Percentiles rank a stretch among this genome's conserved stretches.
Evolutionary conservation across 2,113 vertebrate genomes (phyloP).

Genomic region (Okapia johnstoni): DNA sequence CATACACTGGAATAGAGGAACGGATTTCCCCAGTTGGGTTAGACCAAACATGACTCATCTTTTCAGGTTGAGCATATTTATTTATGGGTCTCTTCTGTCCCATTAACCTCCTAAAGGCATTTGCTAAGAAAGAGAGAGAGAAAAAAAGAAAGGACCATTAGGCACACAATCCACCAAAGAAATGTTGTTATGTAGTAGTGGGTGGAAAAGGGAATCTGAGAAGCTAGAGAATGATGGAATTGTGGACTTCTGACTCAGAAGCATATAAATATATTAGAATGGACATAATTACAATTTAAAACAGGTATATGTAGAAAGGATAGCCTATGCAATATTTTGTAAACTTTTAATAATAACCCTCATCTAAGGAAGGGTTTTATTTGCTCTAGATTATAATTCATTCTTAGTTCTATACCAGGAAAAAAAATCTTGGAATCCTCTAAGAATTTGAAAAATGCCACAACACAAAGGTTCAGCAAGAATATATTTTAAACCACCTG

Average conservation of each 20-base stretch:
- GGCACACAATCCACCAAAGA: background rate
- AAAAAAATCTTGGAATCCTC: background rate
- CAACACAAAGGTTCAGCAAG: background rate
- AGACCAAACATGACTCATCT: background rate
- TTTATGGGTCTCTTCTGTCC: background rate
- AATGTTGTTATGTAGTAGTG: background rate
- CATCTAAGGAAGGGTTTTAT: background rate
- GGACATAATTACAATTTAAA: background rate
- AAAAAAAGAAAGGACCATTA: background rate
- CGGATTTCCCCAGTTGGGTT: background rate
- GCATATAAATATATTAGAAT: background rate
- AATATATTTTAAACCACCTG: background rate
- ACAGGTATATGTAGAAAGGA: background rate
- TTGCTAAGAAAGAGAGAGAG: background rate
- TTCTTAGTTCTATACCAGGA: background rate
- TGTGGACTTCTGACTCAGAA: background rate
- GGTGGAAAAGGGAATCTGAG: fast-evolving
- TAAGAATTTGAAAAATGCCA: background rate
- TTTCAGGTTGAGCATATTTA: background rate
- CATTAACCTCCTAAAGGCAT: background rate
- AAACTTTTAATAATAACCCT: background rate
- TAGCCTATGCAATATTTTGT: background rate
- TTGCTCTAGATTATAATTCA: background rate
- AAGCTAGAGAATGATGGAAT: background rate
- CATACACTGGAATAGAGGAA: background rate